Conservation (phyloP, 2,888 invertebrate genomes). For the Sisyra terminalis region DNA sequence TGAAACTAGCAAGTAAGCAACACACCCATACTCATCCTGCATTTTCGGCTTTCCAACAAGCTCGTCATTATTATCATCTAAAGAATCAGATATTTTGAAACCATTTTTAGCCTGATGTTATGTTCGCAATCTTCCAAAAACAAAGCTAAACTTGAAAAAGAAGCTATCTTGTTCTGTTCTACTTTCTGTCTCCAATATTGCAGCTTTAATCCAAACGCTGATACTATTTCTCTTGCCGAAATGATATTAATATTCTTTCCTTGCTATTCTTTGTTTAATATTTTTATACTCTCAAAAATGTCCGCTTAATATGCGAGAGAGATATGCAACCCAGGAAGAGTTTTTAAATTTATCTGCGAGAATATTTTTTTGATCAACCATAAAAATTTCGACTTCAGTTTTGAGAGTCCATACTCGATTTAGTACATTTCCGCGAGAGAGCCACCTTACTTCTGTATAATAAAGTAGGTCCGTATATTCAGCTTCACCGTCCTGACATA, state of each 20-base stretch:
- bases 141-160: constrained; percentile 14
- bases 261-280: constrained; percentile 15
- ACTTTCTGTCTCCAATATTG: constrained; percentile 14
- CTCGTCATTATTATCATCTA: constrained; percentile 1
- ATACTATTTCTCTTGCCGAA: constrained; percentile 13
- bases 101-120: too few species aligned
- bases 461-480: constrained; percentile 12
- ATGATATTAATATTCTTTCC: constrained; percentile 14
- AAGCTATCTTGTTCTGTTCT: constrained; percentile 14
- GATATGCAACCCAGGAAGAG: constrained; percentile 14
- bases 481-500: constrained; percentile 15
- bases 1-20: neutral
- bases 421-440: constrained; percentile 14
- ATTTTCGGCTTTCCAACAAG: neutral
- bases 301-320: constrained; percentile 14
- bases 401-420: constrained; percentile 12
- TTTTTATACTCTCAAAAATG: constrained; percentile 14
- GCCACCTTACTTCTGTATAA: constrained; percentile 14
- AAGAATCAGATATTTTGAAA: too few species aligned
- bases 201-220: constrained; percentile 14
- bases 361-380: constrained; percentile 13
- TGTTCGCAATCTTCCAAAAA: constrained; percentile 14
- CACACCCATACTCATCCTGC: constrained; percentile 3
- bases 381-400: constrained; percentile 14
- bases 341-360: constrained; percentile 14